phyloP scores from a whole-genome alignment of 2,797 vertebrate genomes.

The Leucoraja ocellata region DNA sequence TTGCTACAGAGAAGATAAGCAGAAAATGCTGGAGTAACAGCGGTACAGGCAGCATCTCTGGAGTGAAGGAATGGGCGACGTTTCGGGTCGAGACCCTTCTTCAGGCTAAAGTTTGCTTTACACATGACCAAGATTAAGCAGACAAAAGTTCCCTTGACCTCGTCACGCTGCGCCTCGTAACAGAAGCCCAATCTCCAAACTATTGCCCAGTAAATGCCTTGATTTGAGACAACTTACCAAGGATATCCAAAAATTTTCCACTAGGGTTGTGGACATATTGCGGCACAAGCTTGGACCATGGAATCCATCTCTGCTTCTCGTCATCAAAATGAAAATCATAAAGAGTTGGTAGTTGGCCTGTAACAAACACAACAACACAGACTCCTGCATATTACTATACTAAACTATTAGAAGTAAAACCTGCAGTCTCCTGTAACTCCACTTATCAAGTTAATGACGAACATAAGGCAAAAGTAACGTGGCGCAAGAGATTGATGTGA shows the following conservation, averaged over 20 bases:
- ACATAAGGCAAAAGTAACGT: no score
- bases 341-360: constrained; percentile 78
- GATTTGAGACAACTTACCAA: constrained; percentile 65
- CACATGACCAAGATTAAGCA: not conserved
- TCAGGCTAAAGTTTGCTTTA: not conserved
- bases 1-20: no score
- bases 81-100: no score
- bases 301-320: constrained; percentile 66
- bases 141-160: not conserved
- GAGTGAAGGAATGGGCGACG: no score
- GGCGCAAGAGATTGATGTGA: no score
- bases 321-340: constrained; percentile 89
- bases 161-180: not conserved
- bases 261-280: constrained; percentile 69
- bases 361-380: constrained; percentile 27
- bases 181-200: not conserved
- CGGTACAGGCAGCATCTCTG: no score
- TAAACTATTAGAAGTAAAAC: not conserved
- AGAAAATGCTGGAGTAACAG: no score
- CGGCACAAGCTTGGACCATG: constrained; percentile 77
- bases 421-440: not conserved
- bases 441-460: not conserved
- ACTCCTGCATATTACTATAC: not conserved
- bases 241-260: constrained; percentile 77
- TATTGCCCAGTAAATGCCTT: not conserved